Evolutionary conservation across 2,797 vertebrate genomes (phyloP).

Genomic region (Rallus crepitans): DNA sequence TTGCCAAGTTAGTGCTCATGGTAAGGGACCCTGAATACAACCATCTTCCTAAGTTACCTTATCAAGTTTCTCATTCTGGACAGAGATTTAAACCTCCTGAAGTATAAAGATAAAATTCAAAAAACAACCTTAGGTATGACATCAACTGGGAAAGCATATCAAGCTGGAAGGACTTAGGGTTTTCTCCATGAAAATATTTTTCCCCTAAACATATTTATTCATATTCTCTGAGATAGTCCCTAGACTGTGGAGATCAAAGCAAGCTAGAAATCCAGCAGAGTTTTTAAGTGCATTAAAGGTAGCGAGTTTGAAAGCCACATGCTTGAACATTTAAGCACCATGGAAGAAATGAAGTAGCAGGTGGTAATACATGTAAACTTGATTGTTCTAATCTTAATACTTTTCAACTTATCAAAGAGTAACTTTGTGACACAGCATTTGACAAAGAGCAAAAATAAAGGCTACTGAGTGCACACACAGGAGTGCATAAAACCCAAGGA

Average conservation of each 20-base stretch:
- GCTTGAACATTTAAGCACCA: conserved; percentile 32
- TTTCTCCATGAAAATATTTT: conserved; percentile 52
- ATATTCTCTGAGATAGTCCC: conserved; percentile 26
- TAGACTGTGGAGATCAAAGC: conserved; percentile 47
- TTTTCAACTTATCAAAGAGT: conserved; percentile 23
- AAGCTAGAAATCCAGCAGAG: conserved; percentile 33
- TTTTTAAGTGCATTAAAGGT: conserved; percentile 43
- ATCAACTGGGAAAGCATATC: background rate
- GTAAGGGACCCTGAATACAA: background rate
- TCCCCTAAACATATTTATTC: conserved; percentile 4
- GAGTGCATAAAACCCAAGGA: background rate
- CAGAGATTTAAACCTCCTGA: conserved; percentile 16
- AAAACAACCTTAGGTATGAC: background rate
- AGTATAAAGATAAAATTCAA: conserved; percentile 20
- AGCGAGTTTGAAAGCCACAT: background rate
- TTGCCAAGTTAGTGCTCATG: background rate
- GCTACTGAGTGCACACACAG: background rate
- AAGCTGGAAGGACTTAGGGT: background rate
- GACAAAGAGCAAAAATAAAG: background rate
- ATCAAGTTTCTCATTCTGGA: background rate
- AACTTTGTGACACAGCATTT: background rate
- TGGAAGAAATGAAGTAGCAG: conserved; percentile 37
- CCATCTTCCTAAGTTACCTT: background rate
- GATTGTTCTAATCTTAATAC: conserved; percentile 23
- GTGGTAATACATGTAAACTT: conserved; percentile 26